phyloP scores from a whole-genome alignment of 2,888 invertebrate species.

The Clostera curtula region DNA sequence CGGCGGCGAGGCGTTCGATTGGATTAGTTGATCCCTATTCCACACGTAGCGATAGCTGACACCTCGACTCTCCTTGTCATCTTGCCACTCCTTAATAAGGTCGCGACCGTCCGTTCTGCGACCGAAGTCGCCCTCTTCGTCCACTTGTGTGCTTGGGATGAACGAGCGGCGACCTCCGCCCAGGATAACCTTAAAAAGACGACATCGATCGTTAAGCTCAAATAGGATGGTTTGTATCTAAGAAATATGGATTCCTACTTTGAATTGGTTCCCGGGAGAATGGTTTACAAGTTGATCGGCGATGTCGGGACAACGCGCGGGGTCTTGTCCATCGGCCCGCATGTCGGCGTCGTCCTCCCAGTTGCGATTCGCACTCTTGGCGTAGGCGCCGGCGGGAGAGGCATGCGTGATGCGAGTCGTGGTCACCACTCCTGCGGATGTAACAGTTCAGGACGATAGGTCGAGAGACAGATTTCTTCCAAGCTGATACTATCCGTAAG shows the following conservation, averaged over 20 bases:
- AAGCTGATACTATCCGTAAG: neutral
- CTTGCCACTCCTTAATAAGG: constrained; percentile 62
- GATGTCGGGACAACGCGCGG: constrained; percentile 78
- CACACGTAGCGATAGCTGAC: constrained; percentile 8
- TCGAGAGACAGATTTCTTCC: too few relatives aligned
- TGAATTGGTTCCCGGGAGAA: constrained; percentile 73
- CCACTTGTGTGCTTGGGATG: constrained; percentile 6
- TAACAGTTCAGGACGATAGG: too few relatives aligned
- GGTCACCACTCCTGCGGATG: constrained; percentile 76
- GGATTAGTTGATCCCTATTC: constrained; percentile 8
- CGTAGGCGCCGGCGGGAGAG: constrained; percentile 79
- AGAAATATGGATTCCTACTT: constrained; percentile 39
- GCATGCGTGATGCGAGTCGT: constrained; percentile 85
- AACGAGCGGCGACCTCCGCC: constrained; percentile 15
- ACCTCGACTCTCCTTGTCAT: constrained; percentile 6
- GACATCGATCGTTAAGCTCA: neutral
- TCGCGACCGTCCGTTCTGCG: constrained; percentile 46
- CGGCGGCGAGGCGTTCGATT: constrained; percentile 3
- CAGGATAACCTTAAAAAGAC: constrained; percentile 10
- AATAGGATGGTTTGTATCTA: neutral
- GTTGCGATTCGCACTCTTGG: constrained; percentile 65
- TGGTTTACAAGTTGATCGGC: constrained; percentile 77
- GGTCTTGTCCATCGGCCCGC: constrained; percentile 39
- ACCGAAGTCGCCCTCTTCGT: constrained; percentile 11
- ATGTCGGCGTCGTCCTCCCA: constrained; percentile 80